Percentiles rank a stretch among this genome's conserved stretches.
Conservation (phyloP, 2,888 invertebrate species). For the Zygothrica quintamaculata region DNA sequence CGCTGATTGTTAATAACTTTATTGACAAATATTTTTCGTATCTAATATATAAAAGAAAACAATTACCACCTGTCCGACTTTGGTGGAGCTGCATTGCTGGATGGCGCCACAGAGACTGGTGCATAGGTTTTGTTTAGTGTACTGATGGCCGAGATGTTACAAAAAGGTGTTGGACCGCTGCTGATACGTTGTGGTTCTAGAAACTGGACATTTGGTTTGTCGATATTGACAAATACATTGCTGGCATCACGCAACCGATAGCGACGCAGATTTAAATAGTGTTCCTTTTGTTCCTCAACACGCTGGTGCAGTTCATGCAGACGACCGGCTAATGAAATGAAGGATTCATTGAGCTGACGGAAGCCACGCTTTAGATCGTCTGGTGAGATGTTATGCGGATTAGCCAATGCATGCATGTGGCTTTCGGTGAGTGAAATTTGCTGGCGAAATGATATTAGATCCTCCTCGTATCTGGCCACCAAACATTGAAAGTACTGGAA, state of each 20-base stretch:
- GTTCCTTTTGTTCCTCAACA: slow-evolving; percentile 92
- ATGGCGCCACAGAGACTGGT: slow-evolving; percentile 47
- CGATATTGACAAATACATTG: slow-evolving; percentile 89
- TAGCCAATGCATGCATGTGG: slow-evolving; percentile 88
- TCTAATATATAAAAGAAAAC: slow-evolving; percentile 7
- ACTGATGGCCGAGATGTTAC: slow-evolving; percentile 80
- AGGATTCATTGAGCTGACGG: slow-evolving; percentile 92
- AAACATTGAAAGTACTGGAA: slow-evolving; percentile 89
- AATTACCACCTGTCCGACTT: slow-evolving; percentile 37
- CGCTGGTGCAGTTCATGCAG: slow-evolving; percentile 91
- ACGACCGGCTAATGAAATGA: slow-evolving; percentile 94
- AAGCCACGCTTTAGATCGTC: slow-evolving; percentile 92
- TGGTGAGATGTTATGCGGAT: slow-evolving; percentile 87
- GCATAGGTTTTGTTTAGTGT: slow-evolving; percentile 76
- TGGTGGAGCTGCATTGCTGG: slow-evolving; percentile 46
- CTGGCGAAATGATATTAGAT: slow-evolving; percentile 88
- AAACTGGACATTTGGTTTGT: slow-evolving; percentile 79
- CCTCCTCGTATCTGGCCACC: slow-evolving; percentile 89
- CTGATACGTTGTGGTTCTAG: slow-evolving; percentile 84
- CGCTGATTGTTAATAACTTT: slow-evolving; percentile 34
- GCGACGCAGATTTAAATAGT: slow-evolving; percentile 92
- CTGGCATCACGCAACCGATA: slow-evolving; percentile 89
- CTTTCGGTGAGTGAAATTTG: slow-evolving; percentile 91
- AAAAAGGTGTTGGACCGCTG: slow-evolving; percentile 88
- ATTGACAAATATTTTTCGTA: slow-evolving; percentile 36